phyloP scores from a whole-genome alignment of 2,113 vertebrate species.

The Paraplagusia blochii region DNA sequence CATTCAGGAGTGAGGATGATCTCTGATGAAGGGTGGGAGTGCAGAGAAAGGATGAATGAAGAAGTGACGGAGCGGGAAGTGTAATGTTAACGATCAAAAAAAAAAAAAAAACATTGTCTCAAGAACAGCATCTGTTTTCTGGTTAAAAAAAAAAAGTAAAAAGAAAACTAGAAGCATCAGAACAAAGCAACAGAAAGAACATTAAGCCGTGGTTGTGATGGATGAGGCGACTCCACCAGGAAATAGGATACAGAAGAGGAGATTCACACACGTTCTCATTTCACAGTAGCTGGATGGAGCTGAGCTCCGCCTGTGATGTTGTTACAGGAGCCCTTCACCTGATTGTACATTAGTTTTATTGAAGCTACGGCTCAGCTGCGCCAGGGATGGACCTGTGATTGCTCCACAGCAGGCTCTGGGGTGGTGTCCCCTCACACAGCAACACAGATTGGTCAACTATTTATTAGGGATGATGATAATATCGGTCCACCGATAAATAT shows the following conservation, averaged over 20 bases:
- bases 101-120: conserved; percentile 20
- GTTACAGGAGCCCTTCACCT: conserved; percentile 38
- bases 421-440: conserved; percentile 22
- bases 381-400: conserved; percentile 33
- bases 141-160: conserved; percentile 13
- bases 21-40: conserved; percentile 20
- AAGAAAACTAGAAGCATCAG: conserved; percentile 29
- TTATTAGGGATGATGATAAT: no score
- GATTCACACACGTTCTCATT: conserved; percentile 50
- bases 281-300: conserved; percentile 46
- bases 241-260: conserved; percentile 43
- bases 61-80: conserved; percentile 1
- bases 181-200: conserved; percentile 29
- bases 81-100: conserved; percentile 3
- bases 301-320: conserved; percentile 29
- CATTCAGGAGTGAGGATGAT: conserved; percentile 1
- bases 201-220: conserved; percentile 35
- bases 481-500: no score
- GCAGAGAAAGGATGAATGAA: conserved; percentile 15
- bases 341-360: conserved; percentile 44
- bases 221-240: conserved; percentile 28
- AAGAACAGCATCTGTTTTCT: conserved; percentile 25
- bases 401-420: conserved; percentile 23
- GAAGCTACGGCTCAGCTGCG: conserved; percentile 13
- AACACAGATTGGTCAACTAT: conserved; percentile 32